Evolutionary conservation across 2,113 vertebrate species (phyloP).

Genomic region (Microcebus griseorufus): DNA sequence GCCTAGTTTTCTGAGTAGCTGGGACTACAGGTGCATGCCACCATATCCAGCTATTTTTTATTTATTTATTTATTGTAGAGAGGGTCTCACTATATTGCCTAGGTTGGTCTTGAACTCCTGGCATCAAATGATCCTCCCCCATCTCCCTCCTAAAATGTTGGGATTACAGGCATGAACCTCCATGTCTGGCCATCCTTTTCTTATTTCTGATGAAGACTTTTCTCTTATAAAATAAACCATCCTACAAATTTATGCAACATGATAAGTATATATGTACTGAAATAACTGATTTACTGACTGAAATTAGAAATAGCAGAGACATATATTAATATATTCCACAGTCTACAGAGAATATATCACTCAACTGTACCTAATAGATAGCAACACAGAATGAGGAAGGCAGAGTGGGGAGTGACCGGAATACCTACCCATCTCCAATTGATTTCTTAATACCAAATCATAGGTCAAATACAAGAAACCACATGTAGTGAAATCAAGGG

Average conservation of each 20-base stretch:
- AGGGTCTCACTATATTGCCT: too few species aligned
- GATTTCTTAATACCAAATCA: constrained; percentile 56
- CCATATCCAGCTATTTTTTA: too few species aligned
- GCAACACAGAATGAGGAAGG: neutral
- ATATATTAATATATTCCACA: neutral
- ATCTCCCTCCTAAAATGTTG: too few species aligned
- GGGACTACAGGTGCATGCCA: too few species aligned
- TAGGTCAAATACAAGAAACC: constrained; percentile 17
- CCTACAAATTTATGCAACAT: neutral
- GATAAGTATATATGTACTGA: neutral
- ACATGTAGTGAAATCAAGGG: neutral
- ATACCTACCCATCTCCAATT: neutral
- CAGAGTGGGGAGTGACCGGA: neutral
- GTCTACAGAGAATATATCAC: neutral
- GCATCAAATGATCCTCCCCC: too few species aligned
- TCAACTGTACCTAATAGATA: neutral
- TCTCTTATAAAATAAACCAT: neutral
- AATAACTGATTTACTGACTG: neutral
- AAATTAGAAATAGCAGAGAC: neutral
- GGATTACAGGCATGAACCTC: too few species aligned
- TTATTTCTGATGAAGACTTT: neutral
- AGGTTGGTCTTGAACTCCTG: too few species aligned
- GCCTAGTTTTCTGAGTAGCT: too few species aligned
- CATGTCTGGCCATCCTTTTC: neutral
- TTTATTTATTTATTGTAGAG: too few species aligned